Conservation (phyloP, 2,113 vertebrate genomes). For the Nothocercus nigrocapillus region DNA sequence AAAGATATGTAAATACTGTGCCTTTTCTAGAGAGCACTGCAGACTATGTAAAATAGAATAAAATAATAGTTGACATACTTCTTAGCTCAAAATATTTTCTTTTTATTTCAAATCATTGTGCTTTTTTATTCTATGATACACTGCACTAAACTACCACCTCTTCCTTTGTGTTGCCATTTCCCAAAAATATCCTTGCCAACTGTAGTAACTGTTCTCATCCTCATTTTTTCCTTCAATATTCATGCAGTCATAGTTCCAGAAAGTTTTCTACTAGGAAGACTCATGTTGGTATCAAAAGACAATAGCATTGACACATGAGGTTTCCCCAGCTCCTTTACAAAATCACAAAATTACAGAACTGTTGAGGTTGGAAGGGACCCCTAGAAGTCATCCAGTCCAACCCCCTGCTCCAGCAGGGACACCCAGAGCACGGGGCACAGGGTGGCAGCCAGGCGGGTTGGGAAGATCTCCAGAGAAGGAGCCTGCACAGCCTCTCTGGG, state of each 20-base stretch:
- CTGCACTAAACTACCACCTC: neutral
- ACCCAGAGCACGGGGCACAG: no score
- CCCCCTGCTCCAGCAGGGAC: no score
- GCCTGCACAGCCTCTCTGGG: no score
- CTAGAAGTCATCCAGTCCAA: no score
- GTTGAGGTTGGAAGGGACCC: neutral
- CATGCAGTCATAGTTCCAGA: neutral
- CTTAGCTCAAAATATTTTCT: neutral
- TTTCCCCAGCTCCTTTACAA: neutral
- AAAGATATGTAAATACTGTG: neutral
- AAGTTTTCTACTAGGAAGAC: neutral
- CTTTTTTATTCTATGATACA: neutral
- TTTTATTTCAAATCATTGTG: neutral
- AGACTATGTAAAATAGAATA: neutral
- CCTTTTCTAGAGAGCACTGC: neutral
- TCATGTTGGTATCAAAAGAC: neutral
- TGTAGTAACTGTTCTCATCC: neutral
- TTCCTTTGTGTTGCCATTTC: neutral
- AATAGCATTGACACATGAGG: fast-evolving
- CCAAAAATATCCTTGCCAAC: neutral
- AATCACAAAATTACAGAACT: neutral
- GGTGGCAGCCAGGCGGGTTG: no score
- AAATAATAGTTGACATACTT: neutral
- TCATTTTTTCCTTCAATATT: neutral
- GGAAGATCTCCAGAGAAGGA: no score